Percentiles rank a stretch among this genome's conserved stretches.
phyloP scores from a whole-genome alignment of 2,113 vertebrate species.

The Salvator merianae region DNA sequence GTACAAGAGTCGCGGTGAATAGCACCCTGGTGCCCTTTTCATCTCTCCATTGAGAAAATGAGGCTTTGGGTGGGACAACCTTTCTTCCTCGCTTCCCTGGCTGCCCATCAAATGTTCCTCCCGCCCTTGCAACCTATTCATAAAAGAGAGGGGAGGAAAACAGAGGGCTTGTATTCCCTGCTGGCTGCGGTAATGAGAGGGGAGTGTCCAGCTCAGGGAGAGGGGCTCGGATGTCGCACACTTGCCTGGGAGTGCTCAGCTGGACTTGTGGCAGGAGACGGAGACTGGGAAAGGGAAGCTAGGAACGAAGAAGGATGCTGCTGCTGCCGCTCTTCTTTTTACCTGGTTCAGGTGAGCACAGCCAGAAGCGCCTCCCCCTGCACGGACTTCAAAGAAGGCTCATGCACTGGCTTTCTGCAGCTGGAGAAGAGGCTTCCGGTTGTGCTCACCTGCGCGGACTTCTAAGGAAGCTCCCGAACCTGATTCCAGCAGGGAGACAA shows the following conservation, averaged over 20 bases:
- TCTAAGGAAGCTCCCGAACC: too few relatives aligned
- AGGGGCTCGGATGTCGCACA: constrained; percentile 47
- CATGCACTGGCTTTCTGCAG: too few relatives aligned
- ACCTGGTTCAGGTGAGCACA: neutral
- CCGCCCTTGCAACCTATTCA: constrained; percentile 49
- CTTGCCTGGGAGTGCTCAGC: neutral
- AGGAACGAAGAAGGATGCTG: neutral
- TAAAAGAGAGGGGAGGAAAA: constrained; percentile 52
- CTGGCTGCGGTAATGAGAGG: constrained; percentile 50
- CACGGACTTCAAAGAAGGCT: too few relatives aligned
- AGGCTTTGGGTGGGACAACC: constrained; percentile 43
- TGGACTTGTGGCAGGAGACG: neutral
- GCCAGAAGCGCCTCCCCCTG: too few relatives aligned
- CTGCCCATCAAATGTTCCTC: constrained; percentile 52
- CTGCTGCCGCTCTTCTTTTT: neutral
- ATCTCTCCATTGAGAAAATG: constrained; percentile 51
- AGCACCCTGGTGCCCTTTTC: constrained; percentile 46
- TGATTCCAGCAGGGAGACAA: too few relatives aligned
- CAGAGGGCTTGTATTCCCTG: constrained; percentile 47
- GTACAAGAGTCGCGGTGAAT: constrained; percentile 57
- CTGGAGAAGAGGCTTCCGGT: too few relatives aligned
- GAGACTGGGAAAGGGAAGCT: neutral
- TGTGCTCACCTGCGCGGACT: too few relatives aligned
- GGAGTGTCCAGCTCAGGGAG: constrained; percentile 38
- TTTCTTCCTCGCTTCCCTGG: constrained; percentile 45